These are phyloP conservation scores for Nipponia nippon DNA, from an alignment of 2,113 vertebrate genomes.

Conservation along the genomic window DNA sequence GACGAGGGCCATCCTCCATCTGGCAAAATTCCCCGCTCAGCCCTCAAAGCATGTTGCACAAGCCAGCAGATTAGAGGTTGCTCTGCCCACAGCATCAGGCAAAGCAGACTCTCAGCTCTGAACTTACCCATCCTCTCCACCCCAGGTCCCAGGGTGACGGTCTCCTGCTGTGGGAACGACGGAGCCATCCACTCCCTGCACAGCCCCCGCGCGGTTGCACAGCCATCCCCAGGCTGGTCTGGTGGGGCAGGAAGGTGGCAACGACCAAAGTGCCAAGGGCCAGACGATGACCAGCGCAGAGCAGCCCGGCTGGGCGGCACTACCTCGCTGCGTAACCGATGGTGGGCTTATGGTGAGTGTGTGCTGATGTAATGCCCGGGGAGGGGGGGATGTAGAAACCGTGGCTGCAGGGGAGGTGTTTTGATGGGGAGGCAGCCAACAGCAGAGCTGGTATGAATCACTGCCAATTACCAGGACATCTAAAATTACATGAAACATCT, in stretches of 20 bases:
- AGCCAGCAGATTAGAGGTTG: not conserved
- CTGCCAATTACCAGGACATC: not conserved
- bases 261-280: rapidly evolving
- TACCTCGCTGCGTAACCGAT: rapidly evolving
- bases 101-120: too few species aligned
- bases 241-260: not conserved
- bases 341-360: rapidly evolving
- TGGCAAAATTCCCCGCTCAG: rapidly evolving
- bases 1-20: not conserved
- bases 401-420: not conserved
- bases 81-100: not conserved
- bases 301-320: not conserved
- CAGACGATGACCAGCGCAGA: rapidly evolving
- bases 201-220: rapidly evolving
- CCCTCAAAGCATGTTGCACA: not conserved
- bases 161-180: too few species aligned
- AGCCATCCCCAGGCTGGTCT: not conserved
- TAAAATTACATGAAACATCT: slow-evolving; percentile 4
- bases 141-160: not conserved
- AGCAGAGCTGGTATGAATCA: not conserved
- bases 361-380: not conserved
- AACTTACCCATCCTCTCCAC: not conserved
- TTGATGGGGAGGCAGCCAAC: not conserved
- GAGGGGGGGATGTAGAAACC: not conserved
- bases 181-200: not conserved